A percentile compares a stretch with the other conserved stretches of the same genome.
Evolutionary conservation across 2,797 vertebrate species (phyloP).

Genomic region (Botia almorhae): DNA sequence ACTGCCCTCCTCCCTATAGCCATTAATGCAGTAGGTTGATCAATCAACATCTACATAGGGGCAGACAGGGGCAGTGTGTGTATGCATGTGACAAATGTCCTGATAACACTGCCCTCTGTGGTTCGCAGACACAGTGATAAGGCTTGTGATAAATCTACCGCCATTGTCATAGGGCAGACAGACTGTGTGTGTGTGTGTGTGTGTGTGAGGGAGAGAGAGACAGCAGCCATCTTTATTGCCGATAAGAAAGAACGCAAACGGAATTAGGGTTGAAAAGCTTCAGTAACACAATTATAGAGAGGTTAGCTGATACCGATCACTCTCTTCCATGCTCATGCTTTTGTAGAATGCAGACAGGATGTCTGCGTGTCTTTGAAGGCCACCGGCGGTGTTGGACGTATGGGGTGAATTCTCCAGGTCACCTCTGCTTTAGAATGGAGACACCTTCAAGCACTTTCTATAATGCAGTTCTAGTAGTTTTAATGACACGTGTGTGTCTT

Average conservation of each 20-base stretch:
- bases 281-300: conserved; percentile 21
- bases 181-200: neutral
- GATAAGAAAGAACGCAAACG: conserved; percentile 25
- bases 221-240: conserved; percentile 32
- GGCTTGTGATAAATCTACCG: conserved; percentile 34
- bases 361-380: neutral
- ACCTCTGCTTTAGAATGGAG: neutral
- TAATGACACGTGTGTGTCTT: neutral
- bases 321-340: neutral
- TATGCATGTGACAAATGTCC: conserved; percentile 4
- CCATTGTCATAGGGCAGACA: conserved; percentile 35
- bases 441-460: neutral
- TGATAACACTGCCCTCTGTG: conserved; percentile 38
- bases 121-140: conserved; percentile 30
- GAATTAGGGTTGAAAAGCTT: conserved; percentile 29
- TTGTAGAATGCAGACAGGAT: neutral
- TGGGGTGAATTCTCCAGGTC: neutral
- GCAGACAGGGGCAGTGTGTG: conserved; percentile 17
- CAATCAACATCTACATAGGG: conserved; percentile 8
- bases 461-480: too few relatives aligned
- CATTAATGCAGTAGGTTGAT: conserved; percentile 21
- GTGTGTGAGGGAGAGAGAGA: too few relatives aligned
- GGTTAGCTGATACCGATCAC: conserved; percentile 15
- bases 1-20: neutral
- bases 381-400: neutral